A percentile compares a stretch with the other conserved stretches of the same genome.
phyloP scores from a whole-genome alignment of 2,113 vertebrate genomes.

The Agapornis roseicollis region DNA sequence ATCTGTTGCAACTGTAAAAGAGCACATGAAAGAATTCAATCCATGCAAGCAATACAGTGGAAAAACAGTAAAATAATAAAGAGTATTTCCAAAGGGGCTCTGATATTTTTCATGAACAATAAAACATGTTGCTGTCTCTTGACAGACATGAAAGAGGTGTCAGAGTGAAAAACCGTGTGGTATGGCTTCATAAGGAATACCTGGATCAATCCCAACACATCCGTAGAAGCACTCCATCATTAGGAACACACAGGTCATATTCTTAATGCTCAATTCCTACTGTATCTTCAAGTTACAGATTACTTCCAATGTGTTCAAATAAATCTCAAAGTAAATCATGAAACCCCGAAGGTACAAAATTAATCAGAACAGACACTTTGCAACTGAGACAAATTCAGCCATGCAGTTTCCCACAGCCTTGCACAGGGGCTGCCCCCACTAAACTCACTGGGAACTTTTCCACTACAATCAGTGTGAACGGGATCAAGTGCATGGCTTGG shows the following conservation, averaged over 20 bases:
- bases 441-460: conserved; percentile 6
- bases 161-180: background rate
- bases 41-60: background rate
- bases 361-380: background rate
- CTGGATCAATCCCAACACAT: background rate
- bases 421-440: background rate
- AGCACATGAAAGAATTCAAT: background rate
- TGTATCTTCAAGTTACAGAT: background rate
- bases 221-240: background rate
- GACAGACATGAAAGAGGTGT: background rate
- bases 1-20: background rate
- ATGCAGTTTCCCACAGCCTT: background rate
- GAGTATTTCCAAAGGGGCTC: background rate
- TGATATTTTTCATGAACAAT: background rate
- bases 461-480: background rate
- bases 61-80: background rate
- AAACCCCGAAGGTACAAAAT: background rate
- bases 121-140: background rate
- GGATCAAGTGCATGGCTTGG: background rate
- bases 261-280: background rate
- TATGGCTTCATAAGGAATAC: background rate
- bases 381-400: background rate
- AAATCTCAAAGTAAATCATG: background rate
- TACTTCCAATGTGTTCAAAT: background rate
- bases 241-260: background rate